phyloP scores from a whole-genome alignment of 1,140 invertebrate genomes.

The Cheumatopsyche charites region DNA sequence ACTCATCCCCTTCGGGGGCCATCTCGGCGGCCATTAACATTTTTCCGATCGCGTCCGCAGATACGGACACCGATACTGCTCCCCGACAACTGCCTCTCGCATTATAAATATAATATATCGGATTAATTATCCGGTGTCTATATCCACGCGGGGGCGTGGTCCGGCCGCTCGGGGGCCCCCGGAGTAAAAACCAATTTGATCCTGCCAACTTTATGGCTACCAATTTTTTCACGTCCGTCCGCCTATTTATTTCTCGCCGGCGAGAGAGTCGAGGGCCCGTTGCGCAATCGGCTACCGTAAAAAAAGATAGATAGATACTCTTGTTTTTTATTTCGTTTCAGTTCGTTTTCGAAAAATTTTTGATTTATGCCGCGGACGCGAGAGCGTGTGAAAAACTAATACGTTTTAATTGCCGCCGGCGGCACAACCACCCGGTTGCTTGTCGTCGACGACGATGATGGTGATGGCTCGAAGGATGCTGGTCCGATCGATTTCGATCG shows the following conservation, averaged over 20 bases:
- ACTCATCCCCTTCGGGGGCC: slow-evolving; percentile 22
- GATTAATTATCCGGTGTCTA: slow-evolving; percentile 47
- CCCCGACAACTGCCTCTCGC: slow-evolving; percentile 36
- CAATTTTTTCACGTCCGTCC: slow-evolving; percentile 43
- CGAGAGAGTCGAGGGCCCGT: slow-evolving; percentile 3
- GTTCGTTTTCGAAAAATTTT: slow-evolving; percentile 28
- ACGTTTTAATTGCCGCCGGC: slow-evolving; percentile 43
- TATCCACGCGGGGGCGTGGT: slow-evolving; percentile 37
- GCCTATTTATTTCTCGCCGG: slow-evolving; percentile 42
- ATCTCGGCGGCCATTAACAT: slow-evolving; percentile 24
- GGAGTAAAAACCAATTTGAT: slow-evolving; percentile 47
- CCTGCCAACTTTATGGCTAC: slow-evolving; percentile 47
- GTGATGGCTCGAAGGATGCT: not conserved
- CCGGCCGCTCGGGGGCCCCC: slow-evolving; percentile 7
- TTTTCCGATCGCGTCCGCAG: slow-evolving; percentile 37
- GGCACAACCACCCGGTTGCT: slow-evolving; percentile 14
- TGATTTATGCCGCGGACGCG: slow-evolving; percentile 44
- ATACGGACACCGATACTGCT: slow-evolving; percentile 47
- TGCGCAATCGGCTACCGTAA: slow-evolving; percentile 47
- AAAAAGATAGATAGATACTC: slow-evolving; percentile 32
- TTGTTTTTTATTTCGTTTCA: too few species aligned
- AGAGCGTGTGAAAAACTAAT: slow-evolving; percentile 48
- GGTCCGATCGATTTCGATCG: not conserved
- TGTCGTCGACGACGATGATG: not conserved
- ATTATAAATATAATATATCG: slow-evolving; percentile 48